Conservation (phyloP, 2,797 vertebrate species). For the Anniella stebbinsi region DNA sequence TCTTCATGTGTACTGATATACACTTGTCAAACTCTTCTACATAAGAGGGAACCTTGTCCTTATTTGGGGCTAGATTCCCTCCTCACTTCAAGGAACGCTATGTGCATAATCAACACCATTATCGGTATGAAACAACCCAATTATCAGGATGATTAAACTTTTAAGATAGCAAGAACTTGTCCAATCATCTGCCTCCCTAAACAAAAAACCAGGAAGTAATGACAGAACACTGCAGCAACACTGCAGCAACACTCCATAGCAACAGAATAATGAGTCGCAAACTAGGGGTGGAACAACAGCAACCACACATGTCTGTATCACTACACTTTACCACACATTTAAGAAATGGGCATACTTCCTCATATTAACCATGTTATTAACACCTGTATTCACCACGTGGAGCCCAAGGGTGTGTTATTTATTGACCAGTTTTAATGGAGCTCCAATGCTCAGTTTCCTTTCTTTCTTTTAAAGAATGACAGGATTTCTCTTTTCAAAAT, state of each 20-base stretch:
- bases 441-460: background rate
- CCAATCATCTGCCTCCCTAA: background rate
- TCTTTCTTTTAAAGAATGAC: background rate
- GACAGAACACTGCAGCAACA: too few species aligned
- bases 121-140: too few species aligned
- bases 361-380: background rate
- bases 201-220: background rate
- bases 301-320: too few species aligned
- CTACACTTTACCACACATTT: background rate
- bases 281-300: too few species aligned
- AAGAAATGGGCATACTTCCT: background rate
- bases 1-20: background rate
- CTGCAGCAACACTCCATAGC: too few species aligned
- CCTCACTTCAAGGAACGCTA: background rate
- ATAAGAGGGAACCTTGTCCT: too few species aligned
- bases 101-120: background rate
- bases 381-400: background rate
- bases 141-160: too few species aligned
- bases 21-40: background rate
- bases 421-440: background rate
- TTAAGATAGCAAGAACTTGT: too few species aligned
- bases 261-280: too few species aligned
- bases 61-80: background rate
- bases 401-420: background rate
- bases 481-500: background rate